Conservation (phyloP, 2,797 vertebrate genomes). For the Sebastiscus albofasciatus region DNA sequence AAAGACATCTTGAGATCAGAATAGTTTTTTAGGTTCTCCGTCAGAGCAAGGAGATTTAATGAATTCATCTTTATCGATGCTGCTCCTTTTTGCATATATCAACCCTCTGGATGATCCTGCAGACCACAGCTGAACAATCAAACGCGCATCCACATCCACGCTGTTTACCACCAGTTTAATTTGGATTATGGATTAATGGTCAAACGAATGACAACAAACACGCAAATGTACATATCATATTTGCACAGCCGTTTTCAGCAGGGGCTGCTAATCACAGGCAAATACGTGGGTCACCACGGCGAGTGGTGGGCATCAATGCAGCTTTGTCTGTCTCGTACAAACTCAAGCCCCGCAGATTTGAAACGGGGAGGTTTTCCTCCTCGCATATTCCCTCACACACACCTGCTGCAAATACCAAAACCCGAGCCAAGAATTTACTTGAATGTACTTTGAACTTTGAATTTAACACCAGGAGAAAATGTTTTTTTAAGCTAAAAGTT, state of each 20-base stretch:
- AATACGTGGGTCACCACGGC: constrained; percentile 64
- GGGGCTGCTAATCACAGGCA: constrained; percentile 70
- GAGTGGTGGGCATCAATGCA: constrained; percentile 10
- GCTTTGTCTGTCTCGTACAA: constrained; percentile 43
- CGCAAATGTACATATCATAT: constrained; percentile 78
- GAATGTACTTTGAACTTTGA: constrained; percentile 60
- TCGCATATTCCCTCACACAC: constrained; percentile 45
- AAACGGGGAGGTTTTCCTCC: constrained; percentile 11
- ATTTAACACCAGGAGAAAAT: constrained; percentile 44
- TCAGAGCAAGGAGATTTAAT: neutral
- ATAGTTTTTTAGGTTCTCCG: neutral
- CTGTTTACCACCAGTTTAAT: constrained; percentile 67
- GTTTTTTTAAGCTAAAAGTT: constrained; percentile 57
- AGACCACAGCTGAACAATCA: constrained; percentile 76
- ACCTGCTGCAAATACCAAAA: constrained; percentile 51
- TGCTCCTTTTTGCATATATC: constrained; percentile 24
- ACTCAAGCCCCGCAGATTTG: constrained; percentile 29
- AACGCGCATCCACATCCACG: constrained; percentile 39
- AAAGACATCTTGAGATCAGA: neutral
- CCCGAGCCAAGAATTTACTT: constrained; percentile 53
- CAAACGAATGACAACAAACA: constrained; percentile 71
- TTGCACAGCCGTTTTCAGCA: constrained; percentile 73
- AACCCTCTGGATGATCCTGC: constrained; percentile 44
- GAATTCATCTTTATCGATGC: constrained; percentile 22
- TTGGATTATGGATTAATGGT: constrained; percentile 78